phyloP scores from a whole-genome alignment of 2,797 vertebrate genomes.

The Chiloscyllium punctatum region DNA sequence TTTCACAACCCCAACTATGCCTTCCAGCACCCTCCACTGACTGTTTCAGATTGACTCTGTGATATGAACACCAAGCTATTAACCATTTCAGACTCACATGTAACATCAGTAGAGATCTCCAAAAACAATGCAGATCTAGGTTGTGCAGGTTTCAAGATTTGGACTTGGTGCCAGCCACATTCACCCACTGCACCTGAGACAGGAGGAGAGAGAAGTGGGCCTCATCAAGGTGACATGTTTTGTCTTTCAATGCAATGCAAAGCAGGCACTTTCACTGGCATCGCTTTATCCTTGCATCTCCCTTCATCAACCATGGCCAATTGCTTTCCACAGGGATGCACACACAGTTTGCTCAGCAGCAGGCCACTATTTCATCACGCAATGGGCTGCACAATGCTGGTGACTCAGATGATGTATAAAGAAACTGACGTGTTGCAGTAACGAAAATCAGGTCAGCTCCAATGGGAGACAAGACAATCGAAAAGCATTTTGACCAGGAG shows the following conservation, averaged over 20 bases:
- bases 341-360: neutral
- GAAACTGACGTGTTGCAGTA: neutral
- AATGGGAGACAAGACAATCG: neutral
- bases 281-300: neutral
- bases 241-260: neutral
- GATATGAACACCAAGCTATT: too few relatives aligned
- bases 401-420: constrained; percentile 16
- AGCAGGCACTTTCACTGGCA: neutral
- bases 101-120: neutral
- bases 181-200: neutral
- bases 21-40: too few relatives aligned
- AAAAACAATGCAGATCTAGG: neutral
- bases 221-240: neutral
- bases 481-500: neutral
- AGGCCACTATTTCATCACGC: neutral
- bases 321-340: neutral
- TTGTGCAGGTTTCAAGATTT: neutral
- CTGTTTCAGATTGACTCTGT: too few relatives aligned
- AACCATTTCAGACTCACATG: too few relatives aligned
- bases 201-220: neutral
- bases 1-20: too few relatives aligned
- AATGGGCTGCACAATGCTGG: neutral
- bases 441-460: constrained; percentile 1
- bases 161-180: too few relatives aligned
- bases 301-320: neutral